Evolutionary conservation across 2,113 vertebrate species (phyloP).

Genomic region (Phylloscopus whistleri): DNA sequence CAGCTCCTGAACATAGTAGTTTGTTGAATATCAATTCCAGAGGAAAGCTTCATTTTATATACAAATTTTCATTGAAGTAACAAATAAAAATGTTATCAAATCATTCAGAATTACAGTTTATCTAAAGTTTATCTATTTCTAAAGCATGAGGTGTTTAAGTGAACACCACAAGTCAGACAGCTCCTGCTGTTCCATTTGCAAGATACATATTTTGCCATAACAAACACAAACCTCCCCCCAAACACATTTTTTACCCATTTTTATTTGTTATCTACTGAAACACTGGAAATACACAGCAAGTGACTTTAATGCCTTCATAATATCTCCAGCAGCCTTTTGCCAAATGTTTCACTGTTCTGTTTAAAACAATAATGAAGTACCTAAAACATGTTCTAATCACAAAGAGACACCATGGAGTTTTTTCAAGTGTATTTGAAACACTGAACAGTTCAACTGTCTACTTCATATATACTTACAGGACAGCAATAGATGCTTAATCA

Average conservation of each 20-base stretch:
- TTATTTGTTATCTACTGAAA: not conserved
- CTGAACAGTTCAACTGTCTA: not conserved
- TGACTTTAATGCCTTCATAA: not conserved
- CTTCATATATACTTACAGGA: not conserved
- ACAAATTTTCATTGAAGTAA: not conserved
- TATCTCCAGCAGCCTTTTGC: not conserved
- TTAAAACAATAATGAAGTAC: not conserved
- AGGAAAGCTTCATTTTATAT: not conserved
- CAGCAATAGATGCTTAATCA: not conserved
- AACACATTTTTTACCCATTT: not conserved
- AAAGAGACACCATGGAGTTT: not conserved
- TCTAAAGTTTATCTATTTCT: not conserved
- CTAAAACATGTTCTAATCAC: not conserved
- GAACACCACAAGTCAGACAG: not conserved
- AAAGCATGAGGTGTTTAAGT: not conserved
- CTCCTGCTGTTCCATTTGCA: not conserved
- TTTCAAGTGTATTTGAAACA: not conserved
- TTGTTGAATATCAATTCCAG: not conserved
- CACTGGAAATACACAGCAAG: not conserved
- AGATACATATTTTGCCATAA: not conserved
- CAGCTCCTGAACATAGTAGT: not conserved
- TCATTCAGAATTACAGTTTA: not conserved
- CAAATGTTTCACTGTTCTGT: not conserved
- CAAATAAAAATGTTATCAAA: not conserved
- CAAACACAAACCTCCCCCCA: not conserved